A percentile compares a stretch with the other conserved stretches of the same genome.
phyloP scores from a whole-genome alignment of 2,888 invertebrate species.

The Mesorhabditis spiculigera region DNA sequence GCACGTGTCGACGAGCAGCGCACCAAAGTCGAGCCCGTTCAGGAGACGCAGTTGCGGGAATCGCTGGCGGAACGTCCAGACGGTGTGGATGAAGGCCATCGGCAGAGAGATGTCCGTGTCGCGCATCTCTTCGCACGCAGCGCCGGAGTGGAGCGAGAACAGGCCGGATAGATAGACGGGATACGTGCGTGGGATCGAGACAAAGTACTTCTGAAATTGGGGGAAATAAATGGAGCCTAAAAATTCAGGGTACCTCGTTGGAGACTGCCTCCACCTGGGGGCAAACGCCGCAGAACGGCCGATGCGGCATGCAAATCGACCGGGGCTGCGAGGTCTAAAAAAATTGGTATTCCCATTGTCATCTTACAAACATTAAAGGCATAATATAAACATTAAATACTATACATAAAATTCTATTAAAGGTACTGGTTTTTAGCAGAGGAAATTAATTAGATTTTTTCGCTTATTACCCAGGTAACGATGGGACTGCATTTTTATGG shows the following conservation, averaged over 20 bases:
- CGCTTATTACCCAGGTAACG: no score
- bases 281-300: conserved; percentile 53
- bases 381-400: no score
- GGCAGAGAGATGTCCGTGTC: conserved; percentile 47
- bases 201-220: conserved; percentile 39
- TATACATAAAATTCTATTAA: no score
- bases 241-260: conserved; percentile 27
- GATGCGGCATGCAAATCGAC: conserved; percentile 48
- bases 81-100: conserved; percentile 53
- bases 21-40: conserved; percentile 48
- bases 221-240: not conserved
- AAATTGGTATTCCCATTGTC: not conserved
- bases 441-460: no score
- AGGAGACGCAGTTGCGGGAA: conserved; percentile 45
- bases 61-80: conserved; percentile 50
- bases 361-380: not conserved
- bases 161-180: conserved; percentile 48
- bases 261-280: conserved; percentile 36
- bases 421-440: no score
- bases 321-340: conserved; percentile 24
- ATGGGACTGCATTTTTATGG: no score
- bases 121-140: conserved; percentile 39
- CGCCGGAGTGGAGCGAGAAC: conserved; percentile 49
- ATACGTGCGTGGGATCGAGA: conserved; percentile 49
- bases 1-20: conserved; percentile 51